Evolutionary conservation across 2,888 invertebrate genomes (phyloP).

Genomic region (Eupithecia dodoneata): DNA sequence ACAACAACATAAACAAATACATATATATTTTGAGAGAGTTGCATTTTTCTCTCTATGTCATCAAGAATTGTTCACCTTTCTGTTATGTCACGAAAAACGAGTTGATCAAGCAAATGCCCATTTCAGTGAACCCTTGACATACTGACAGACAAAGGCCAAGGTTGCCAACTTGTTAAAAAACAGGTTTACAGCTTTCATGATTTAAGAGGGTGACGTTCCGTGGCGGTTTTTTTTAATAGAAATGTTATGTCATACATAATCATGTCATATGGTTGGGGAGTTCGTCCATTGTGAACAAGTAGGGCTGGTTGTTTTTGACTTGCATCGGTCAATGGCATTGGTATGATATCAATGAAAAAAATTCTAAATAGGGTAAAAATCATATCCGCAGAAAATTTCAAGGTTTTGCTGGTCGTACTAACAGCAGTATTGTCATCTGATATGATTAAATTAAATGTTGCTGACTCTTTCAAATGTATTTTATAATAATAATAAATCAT

Average conservation of each 20-base stretch:
- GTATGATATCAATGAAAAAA: not conserved
- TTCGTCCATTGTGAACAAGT: not conserved
- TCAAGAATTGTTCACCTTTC: conserved; percentile 9
- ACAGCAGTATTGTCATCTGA: not conserved
- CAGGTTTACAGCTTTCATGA: conserved; percentile 25
- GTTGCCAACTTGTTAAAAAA: conserved; percentile 30
- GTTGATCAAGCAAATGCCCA: conserved; percentile 40
- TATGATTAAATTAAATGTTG: not conserved
- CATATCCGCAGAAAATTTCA: not conserved
- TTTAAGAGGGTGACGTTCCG: conserved; percentile 15
- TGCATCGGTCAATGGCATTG: not conserved
- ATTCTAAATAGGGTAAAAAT: not conserved
- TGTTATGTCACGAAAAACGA: conserved; percentile 38
- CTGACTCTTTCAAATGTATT: not conserved
- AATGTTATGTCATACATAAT: not conserved
- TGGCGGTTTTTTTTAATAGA: not conserved
- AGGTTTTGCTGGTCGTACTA: not conserved
- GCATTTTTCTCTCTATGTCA: not conserved
- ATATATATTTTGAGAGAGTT: not conserved
- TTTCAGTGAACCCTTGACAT: conserved; percentile 58
- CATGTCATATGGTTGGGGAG: not conserved
- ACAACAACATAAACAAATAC: not conserved
- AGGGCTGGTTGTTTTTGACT: not conserved
- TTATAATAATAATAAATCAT: not conserved
- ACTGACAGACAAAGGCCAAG: conserved; percentile 52